Evolutionary conservation across 2,888 invertebrate genomes (phyloP), one percentile per base, ranked within the genome.

Genomic region (Rhagophthalmus giganteus): DNA sequence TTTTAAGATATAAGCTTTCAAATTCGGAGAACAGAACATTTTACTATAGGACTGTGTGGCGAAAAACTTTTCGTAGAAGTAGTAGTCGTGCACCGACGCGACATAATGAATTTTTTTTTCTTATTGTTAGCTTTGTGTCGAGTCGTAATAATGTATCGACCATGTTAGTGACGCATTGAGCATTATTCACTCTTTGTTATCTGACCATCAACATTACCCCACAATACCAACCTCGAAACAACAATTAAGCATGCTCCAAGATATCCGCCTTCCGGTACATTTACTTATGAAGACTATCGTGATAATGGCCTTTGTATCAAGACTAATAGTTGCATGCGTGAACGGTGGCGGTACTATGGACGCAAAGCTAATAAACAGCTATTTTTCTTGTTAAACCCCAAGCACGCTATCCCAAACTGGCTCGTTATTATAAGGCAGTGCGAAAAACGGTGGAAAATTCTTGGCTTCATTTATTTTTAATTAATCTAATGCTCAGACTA

Each of bases 231-330:
- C 60, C 62, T 60, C 62, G 67, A 64, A 72, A 71, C 69, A 69
- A 68, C 70, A 70, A 72, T 72, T 72, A 72, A 70, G 68, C 71
- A 69, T 70, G 71, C 71, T 70, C 69, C 68, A 69, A 72, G 72
- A 72, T 72, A 72, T 71, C 69, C 71, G 69, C 67, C 71, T 72
- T 72, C 71, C 71, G 70, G 68, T 69, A 70, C 68, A 68, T 71
- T 71, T 68, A 64, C 69, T 67, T 68, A 66, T 65, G 68, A 67
- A 68, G 69, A 69, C 67, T 70, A 71, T 69, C 68, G 68, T 63
- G 67, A 64, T 69, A 62, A 64, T 66, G 64, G 60, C 45, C 51
- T 51, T 45, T 51, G 51, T 51, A 51, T 51, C 51, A 51, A 51
- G 51, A 52, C 52, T 46, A 52, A 52, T 52, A 52, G 52, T 52